Base-by-base conservation (phyloP, 2,113 vertebrate genomes). In the Pterophyllum scalare region DNA sequence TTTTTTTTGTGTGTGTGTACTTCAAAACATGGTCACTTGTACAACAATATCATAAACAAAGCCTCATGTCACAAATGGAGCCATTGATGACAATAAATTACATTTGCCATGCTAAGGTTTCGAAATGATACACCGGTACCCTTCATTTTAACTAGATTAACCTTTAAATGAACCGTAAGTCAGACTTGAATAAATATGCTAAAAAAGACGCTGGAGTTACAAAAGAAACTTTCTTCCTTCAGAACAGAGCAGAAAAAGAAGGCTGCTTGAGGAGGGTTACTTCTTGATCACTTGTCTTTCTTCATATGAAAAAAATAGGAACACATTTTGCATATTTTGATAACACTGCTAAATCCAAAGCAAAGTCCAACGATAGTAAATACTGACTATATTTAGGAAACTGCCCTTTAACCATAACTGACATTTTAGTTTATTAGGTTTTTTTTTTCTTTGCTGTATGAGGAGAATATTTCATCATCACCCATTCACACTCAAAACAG, bases 31-130 rank as follows among this genome's bases (percentile, higher is more conserved):
- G 89, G 89, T 95, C 95, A 96, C 96, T 95, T 93, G 93, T 96
- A 96, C 95, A 96, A 96, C 95, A 95, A 95, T 96, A 95, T 95
- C 92, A 95, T 95, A 93, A 96, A 96, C 96, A 96, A 95, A 95
- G 94, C 92, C 91, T 94, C 90, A 94, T 95, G 94, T 96, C 96
- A 96, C 96, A 96, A 96, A 96, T 94, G 95, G 94, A 94, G 94
- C 90, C 94, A 94, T 93, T 91, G 92, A 95, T 95, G 95, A 96
- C 95, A 95, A 95, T 96, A 96, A 95, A 94, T 96, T 95, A 95
- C 95, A 95, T 94, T 93, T 92, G 93, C 93, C 96, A 96, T 96
- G 96, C 96, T 95, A 92, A 94, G 86, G 88, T 93, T 95, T 95
- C 78, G 87, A 95, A 90, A 94, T 91, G 90, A 94, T 91, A 92